phyloP scores from a whole-genome alignment of 35 echinoderm and acorn worm genomes.

The Nesometra sesokonis region DNA sequence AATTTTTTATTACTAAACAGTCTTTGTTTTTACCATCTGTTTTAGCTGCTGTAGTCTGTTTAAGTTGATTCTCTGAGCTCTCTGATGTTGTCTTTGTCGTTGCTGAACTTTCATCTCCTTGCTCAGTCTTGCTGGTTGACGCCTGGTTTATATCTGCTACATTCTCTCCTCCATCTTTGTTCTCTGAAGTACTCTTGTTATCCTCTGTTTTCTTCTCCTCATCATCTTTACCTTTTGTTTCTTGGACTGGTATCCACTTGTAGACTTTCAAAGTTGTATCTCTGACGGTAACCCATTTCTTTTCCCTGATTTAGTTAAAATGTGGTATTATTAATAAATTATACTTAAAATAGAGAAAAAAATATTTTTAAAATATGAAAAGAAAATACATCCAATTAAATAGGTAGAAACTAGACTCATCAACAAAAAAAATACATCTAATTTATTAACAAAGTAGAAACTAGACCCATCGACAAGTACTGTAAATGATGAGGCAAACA shows the following conservation, averaged over 20 bases:
- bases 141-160: neutral
- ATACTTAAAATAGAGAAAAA: no score
- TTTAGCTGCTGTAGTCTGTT: neutral
- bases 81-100: neutral
- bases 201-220: slow-evolving; percentile 16
- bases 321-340: no score
- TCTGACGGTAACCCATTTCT: slow-evolving; percentile 92
- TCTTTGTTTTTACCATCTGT: neutral
- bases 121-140: neutral
- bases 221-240: slow-evolving; percentile 43
- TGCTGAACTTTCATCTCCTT: neutral
- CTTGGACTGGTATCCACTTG: slow-evolving; percentile 83
- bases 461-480: no score
- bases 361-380: no score
- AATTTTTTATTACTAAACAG: no score
- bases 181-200: neutral
- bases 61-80: neutral
- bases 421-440: no score
- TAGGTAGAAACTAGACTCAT: no score
- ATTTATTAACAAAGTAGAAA: neutral
- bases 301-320: no score
- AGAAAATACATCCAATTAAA: no score
- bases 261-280: slow-evolving; percentile 81
- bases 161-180: slow-evolving; percentile 17
- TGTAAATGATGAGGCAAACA: no score